phyloP scores from a whole-genome alignment of 2,888 invertebrate genomes.

The Meteorus colon region DNA sequence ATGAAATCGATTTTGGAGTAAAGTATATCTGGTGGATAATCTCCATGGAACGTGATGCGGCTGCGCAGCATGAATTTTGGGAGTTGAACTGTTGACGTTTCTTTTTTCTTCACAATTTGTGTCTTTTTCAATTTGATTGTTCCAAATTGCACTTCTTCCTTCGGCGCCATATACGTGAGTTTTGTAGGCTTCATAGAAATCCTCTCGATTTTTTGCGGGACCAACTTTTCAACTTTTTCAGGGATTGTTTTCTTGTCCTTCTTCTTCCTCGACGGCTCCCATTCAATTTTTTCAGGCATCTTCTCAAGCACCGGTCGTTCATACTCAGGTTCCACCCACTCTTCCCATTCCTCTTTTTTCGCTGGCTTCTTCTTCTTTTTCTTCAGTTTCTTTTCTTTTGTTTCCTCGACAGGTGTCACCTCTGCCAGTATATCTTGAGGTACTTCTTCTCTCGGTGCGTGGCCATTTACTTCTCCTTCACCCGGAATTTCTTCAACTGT shows the following conservation, averaged over 20 bases:
- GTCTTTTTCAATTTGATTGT: slow-evolving; percentile 82
- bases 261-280: slow-evolving; percentile 66
- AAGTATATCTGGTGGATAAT: slow-evolving; percentile 79
- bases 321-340: slow-evolving; percentile 70
- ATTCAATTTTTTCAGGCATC: slow-evolving; percentile 70
- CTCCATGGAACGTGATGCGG: slow-evolving; percentile 78
- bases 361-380: slow-evolving; percentile 54
- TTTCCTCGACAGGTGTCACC: slow-evolving; percentile 40
- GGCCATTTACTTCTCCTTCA: slow-evolving; percentile 50
- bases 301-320: slow-evolving; percentile 70
- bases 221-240: slow-evolving; percentile 59
- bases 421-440: slow-evolving; percentile 45
- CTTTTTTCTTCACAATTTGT: slow-evolving; percentile 74
- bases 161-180: slow-evolving; percentile 77
- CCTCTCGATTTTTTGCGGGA: slow-evolving; percentile 78
- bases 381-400: slow-evolving; percentile 55
- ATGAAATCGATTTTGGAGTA: slow-evolving; percentile 75
- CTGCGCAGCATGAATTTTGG: slow-evolving; percentile 84
- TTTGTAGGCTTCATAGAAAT: slow-evolving; percentile 78
- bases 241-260: slow-evolving; percentile 55
- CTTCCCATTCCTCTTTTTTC: slow-evolving; percentile 59
- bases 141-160: slow-evolving; percentile 77
- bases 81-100: slow-evolving; percentile 71
- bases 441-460: slow-evolving; percentile 43
- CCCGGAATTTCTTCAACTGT: slow-evolving; percentile 66